Evolutionary conservation across 2,888 invertebrate genomes (phyloP).

Genomic region (Polydrusus cervinus): DNA sequence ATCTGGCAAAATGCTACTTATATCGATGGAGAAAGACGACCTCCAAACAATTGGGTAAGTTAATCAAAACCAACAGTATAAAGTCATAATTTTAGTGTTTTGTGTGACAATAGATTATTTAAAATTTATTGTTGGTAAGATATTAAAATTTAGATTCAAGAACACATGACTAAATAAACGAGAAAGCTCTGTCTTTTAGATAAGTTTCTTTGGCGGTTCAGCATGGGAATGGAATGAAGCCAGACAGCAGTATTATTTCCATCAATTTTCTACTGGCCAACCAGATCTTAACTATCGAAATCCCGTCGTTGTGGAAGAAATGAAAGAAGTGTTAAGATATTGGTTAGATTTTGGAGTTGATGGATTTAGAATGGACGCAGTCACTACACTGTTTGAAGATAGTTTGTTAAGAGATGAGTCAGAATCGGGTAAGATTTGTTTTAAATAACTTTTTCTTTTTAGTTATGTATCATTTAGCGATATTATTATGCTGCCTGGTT

Average conservation of each 20-base stretch:
- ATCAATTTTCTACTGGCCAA: no score
- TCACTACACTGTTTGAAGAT: slow-evolving; percentile 72
- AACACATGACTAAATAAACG: slow-evolving; percentile 4
- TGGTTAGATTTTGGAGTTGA: no score
- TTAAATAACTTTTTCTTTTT: no score
- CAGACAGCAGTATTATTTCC: slow-evolving; percentile 75
- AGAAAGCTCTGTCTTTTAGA: slow-evolving; percentile 62
- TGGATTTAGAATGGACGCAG: slow-evolving; percentile 54
- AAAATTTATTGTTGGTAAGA: no score
- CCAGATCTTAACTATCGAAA: no score
- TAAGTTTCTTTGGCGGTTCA: slow-evolving; percentile 36
- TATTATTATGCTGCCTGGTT: no score
- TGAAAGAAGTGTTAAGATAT: no score
- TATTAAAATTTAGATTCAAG: background rate
- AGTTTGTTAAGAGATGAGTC: slow-evolving; percentile 70
- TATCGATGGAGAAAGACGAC: slow-evolving; percentile 8
- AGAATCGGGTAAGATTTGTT: slow-evolving; percentile 53
- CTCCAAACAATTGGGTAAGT: slow-evolving; percentile 39
- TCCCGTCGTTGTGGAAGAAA: no score
- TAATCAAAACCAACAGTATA: background rate
- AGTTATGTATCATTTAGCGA: no score
- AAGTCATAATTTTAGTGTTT: no score
- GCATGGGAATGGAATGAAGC: slow-evolving; percentile 75
- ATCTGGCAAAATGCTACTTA: slow-evolving; percentile 27
- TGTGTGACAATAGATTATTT: no score